Base-by-base conservation (phyloP, 2,888 invertebrate species). In the Agriopis aurantiaria region DNA sequence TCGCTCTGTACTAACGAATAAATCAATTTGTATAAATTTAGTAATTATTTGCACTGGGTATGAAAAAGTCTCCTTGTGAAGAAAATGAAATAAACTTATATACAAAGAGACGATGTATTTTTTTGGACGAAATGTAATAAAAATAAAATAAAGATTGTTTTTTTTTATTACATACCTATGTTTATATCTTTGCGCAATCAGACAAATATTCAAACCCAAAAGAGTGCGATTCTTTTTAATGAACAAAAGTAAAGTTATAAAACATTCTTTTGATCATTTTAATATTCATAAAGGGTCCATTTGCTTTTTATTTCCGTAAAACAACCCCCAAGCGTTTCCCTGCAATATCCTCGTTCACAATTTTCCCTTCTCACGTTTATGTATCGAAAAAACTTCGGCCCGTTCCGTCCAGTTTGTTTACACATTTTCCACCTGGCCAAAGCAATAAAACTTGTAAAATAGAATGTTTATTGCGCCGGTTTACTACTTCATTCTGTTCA, bases 391-490 rank as follows among this genome's bases (percentile, higher is more conserved):
- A 71, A 65, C 64, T 65, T 60, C 73, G 75, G 76, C 76, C 74
- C 68, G 75, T 72, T 71, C 52, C 71, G 55, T 68, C 68, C 71
- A 77, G 75, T 78, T 78, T 77, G 78, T 80, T 80, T 79, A 79
- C 78, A 80, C 77, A 80, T 81, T 77, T 75, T 72, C 76, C 78
- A 80, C 81, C 79, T 73, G 82, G 77, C 63, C 69, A 53, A 67
- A 70, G 79, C 77, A 80, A 82, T 85, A 85, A 85, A 85, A 85
- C 82, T 84, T 72, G 74, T 73, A 80, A 85, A 85, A 85, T 85
- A 82, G 83, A 82, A 84, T 83, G 82, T 85, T 85, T 85, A 84
- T 82, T 78, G 82, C 77, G 75, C 78, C 79, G 77, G 79, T 81
- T 84, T 82, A 77, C 69, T 79, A 77, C 82, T 80, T 81, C 80